phyloP scores from a whole-genome alignment of 2,113 vertebrate genomes.

The Dasyurus viverrinus region DNA sequence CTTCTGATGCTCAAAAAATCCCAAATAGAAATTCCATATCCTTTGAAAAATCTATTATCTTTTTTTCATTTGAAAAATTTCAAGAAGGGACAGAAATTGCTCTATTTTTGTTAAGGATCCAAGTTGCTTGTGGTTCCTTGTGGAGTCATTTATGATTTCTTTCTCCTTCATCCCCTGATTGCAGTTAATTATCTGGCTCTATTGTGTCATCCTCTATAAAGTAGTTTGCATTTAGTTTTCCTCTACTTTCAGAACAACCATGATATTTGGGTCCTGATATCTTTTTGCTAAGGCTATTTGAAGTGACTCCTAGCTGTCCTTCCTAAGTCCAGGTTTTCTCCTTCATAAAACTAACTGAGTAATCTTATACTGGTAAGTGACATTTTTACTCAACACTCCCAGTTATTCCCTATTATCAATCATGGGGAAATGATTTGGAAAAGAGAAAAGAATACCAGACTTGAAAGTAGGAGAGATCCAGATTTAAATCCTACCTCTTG shows the following conservation, averaged over 20 bases:
- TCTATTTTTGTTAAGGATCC: not conserved
- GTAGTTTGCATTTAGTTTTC: not conserved
- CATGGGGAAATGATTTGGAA: no score
- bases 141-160: not conserved
- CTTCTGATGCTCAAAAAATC: conserved; percentile 9
- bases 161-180: not conserved
- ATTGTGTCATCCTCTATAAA: not conserved
- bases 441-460: not conserved
- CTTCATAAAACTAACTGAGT: not conserved
- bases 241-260: not conserved
- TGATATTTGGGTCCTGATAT: not conserved
- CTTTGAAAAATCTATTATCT: not conserved
- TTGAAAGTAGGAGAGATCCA: no score
- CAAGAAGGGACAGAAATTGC: conserved; percentile 23
- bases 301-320: not conserved
- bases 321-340: not conserved
- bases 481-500: not conserved
- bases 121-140: not conserved
- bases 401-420: not conserved
- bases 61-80: not conserved
- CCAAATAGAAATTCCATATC: not conserved
- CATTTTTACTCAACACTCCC: not conserved
- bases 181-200: not conserved
- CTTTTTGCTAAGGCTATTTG: not conserved
- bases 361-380: not conserved